Evolutionary conservation across 2,113 vertebrate genomes (phyloP).

Genomic region (Myotis lucifugus): DNA sequence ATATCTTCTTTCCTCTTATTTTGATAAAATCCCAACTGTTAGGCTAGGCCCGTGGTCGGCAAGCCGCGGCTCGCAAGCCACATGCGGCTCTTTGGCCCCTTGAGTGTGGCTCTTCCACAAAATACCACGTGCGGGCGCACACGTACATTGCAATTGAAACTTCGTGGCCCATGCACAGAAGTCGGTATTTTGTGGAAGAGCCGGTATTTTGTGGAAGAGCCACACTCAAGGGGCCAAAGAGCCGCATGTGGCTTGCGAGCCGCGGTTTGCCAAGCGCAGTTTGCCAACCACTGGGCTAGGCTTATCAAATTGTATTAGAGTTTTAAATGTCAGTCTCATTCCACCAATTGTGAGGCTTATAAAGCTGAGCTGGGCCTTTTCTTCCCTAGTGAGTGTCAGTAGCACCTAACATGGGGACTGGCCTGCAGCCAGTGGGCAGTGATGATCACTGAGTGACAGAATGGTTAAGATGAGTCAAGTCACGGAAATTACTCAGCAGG

Average conservation of each 20-base stretch:
- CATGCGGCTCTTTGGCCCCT: too few species aligned
- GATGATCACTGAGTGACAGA: neutral
- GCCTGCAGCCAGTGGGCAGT: neutral
- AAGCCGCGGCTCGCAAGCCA: too few species aligned
- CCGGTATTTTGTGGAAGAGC: too few species aligned
- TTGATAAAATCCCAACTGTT: neutral
- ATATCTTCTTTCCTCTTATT: neutral
- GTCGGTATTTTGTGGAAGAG: too few species aligned
- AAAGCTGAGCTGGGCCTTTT: neutral
- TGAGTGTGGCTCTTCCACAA: too few species aligned
- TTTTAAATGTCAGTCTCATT: constrained; percentile 1
- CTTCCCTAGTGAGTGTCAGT: neutral
- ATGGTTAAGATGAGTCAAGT: neutral
- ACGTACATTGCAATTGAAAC: too few species aligned
- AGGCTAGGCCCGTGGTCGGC: neutral
- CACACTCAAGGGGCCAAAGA: too few species aligned
- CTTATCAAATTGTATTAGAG: neutral
- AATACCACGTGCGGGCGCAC: too few species aligned
- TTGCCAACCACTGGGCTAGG: too few species aligned
- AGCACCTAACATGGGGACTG: neutral
- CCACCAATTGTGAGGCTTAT: neutral
- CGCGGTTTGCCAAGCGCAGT: too few species aligned
- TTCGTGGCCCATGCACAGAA: too few species aligned
- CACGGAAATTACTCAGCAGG: neutral
- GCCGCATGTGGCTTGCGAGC: too few species aligned